Percentiles rank a stretch among this genome's conserved stretches.
phyloP scores from a whole-genome alignment of 2,888 invertebrate genomes.

The Drosophila quinaria region DNA sequence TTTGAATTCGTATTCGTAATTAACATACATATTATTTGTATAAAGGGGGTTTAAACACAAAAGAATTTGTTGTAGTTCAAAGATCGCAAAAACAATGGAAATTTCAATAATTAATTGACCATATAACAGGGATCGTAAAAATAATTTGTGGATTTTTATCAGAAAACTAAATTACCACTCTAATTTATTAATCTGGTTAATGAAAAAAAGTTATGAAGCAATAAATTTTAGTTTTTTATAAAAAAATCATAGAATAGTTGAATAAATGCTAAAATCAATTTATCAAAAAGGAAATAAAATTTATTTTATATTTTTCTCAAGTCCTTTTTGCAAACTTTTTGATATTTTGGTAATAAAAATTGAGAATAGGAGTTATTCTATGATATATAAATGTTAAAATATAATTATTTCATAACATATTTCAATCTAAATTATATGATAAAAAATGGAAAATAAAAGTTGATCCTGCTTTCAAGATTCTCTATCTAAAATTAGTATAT shows the following conservation, averaged over 20 bases:
- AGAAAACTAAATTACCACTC: not conserved
- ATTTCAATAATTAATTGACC: conserved; percentile 1
- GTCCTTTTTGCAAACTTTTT: no score
- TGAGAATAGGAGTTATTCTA: not conserved
- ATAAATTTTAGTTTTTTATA: not conserved
- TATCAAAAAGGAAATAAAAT: no score
- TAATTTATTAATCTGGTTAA: not conserved
- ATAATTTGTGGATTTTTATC: not conserved
- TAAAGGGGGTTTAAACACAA: conserved; percentile 53
- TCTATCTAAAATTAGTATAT: not conserved
- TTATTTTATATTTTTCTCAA: no score
- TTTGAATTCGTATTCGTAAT: conserved; percentile 31
- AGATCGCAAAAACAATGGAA: conserved; percentile 35
- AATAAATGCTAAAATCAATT: no score
- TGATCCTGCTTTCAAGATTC: not conserved
- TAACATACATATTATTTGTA: conserved; percentile 4
- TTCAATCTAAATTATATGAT: not conserved
- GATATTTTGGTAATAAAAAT: no score
- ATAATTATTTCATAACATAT: not conserved
- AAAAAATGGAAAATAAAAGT: not conserved
- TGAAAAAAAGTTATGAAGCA: not conserved
- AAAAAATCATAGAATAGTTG: no score
- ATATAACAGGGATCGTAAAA: not conserved
- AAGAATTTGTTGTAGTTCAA: conserved; percentile 44
- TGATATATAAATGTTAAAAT: not conserved